Evolutionary conservation across 2,888 invertebrate genomes (phyloP).

Genomic region (Agrochola circellaris): DNA sequence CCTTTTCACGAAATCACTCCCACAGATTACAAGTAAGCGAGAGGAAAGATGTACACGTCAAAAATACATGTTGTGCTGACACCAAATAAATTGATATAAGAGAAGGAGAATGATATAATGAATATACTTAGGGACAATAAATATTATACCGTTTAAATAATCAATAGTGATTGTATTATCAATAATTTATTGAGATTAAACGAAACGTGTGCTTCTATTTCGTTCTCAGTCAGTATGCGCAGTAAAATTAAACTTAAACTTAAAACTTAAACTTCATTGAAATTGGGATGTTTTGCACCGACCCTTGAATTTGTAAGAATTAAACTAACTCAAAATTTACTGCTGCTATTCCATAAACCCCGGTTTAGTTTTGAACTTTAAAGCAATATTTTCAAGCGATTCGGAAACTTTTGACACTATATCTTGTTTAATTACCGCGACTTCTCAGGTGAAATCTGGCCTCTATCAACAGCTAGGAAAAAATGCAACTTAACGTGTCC

Average conservation of each 20-base stretch:
- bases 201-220: not conserved
- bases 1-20: too few species aligned
- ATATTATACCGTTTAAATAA: not conserved
- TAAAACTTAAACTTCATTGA: too few species aligned
- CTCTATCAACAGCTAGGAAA: not conserved
- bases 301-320: not conserved
- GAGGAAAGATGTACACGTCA: too few species aligned
- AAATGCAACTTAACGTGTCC: too few species aligned
- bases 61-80: too few species aligned
- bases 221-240: not conserved
- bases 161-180: not conserved
- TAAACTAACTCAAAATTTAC: not conserved
- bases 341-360: not conserved
- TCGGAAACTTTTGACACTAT: not conserved
- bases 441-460: not conserved
- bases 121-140: too few species aligned
- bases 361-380: not conserved
- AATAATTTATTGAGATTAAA: not conserved
- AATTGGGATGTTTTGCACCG: not conserved
- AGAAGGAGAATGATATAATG: too few species aligned
- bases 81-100: too few species aligned
- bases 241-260: too few species aligned
- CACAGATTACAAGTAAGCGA: too few species aligned
- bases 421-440: not conserved
- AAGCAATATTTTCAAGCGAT: not conserved